Evolutionary conservation across 2,797 vertebrate genomes (phyloP).

Genomic region (Acanthurus tractus): DNA sequence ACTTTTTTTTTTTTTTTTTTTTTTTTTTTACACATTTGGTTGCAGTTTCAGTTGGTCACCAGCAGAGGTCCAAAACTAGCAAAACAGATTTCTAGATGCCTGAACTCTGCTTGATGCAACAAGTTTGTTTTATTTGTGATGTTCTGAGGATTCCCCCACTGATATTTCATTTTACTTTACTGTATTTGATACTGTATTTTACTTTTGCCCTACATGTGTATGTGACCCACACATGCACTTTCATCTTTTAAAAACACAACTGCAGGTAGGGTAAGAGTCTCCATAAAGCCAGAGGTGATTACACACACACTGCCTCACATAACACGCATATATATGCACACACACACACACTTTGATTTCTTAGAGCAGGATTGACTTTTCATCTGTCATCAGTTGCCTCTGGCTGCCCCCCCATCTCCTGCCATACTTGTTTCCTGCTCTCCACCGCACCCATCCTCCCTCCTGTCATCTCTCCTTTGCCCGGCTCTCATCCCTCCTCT

Average conservation of each 20-base stretch:
- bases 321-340: neutral
- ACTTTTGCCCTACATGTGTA: neutral
- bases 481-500: slow-evolving; percentile 48
- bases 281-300: neutral
- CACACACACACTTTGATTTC: slow-evolving; percentile 3
- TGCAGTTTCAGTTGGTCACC: neutral
- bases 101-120: neutral
- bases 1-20: no score
- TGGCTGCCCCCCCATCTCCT: slow-evolving; percentile 36
- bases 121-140: neutral
- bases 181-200: neutral
- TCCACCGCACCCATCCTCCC: slow-evolving; percentile 6
- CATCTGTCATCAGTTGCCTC: slow-evolving; percentile 24
- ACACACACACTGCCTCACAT: neutral
- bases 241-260: slow-evolving; percentile 10
- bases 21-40: neutral
- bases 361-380: slow-evolving; percentile 18
- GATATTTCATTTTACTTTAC: neutral
- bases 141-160: neutral
- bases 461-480: slow-evolving; percentile 34
- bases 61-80: slow-evolving; percentile 1
- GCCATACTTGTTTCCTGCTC: slow-evolving; percentile 11
- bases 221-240: neutral
- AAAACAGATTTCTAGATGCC: neutral
- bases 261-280: neutral